Evolutionary conservation across 2,888 invertebrate species (phyloP).

Genomic region (Drosophila mayaguana): DNA sequence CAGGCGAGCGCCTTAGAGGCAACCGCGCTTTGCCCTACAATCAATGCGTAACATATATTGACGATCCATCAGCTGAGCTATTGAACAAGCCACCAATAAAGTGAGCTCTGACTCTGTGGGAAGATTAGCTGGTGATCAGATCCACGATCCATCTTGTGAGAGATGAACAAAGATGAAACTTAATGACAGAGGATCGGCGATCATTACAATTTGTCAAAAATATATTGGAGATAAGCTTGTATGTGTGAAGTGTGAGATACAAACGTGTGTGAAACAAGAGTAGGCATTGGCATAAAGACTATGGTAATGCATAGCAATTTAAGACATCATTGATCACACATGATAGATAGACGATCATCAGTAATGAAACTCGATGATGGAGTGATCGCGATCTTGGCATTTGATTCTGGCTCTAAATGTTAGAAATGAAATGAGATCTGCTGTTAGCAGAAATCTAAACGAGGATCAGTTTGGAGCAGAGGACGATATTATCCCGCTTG

Average conservation of each 20-base stretch:
- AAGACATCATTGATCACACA: not conserved
- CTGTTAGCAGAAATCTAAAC: too few species aligned
- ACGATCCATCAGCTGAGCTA: conserved; percentile 3
- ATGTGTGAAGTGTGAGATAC: too few species aligned
- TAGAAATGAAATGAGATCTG: too few species aligned
- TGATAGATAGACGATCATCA: not conserved
- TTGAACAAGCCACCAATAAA: not conserved
- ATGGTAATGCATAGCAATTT: not conserved
- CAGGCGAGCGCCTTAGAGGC: conserved; percentile 31
- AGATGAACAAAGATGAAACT: not conserved
- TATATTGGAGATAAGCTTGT: not conserved
- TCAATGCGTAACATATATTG: conserved; percentile 11
- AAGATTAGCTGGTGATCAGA: not conserved
- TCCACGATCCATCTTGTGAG: not conserved
- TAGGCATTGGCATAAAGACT: not conserved
- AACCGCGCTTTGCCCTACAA: conserved; percentile 38
- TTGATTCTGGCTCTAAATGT: too few species aligned
- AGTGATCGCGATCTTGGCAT: too few species aligned
- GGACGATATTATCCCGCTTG: too few species aligned
- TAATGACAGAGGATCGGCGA: not conserved
- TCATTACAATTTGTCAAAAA: not conserved
- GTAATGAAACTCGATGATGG: too few species aligned
- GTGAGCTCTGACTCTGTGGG: not conserved
- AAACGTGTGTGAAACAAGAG: not conserved
- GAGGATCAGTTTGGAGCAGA: too few species aligned